Evolutionary conservation across 2,888 invertebrate genomes (phyloP), one percentile per base, ranked within the genome.

Genomic region (Mesodorylaimus sp.): DNA sequence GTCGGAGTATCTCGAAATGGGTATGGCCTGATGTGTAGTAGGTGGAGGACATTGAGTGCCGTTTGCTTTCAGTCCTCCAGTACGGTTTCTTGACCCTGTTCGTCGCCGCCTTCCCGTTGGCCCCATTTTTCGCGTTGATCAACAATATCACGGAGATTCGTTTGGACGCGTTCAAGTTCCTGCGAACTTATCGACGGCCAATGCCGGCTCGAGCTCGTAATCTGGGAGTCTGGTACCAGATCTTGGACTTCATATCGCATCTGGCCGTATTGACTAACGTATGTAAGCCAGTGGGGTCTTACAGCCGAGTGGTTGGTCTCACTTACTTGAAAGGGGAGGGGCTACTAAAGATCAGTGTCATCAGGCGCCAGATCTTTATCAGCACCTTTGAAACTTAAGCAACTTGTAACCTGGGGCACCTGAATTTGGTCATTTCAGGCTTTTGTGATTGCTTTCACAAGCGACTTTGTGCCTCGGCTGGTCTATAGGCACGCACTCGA

Each of bases 11-110:
- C 74, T 95, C 55, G 93, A 95, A 76, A 93, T 95, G 91, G 84
- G 89, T 85, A 70, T 72, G 79, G 61, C 64, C 7, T 32, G 16
- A 13, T 32, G 32, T 16, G 10, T 43, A 21, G 44, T 26, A n/a
- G n/a, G n/a, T n/a, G n/a, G n/a, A n/a, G n/a, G n/a, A n/a, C n/a
- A n/a, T n/a, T n/a, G n/a, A n/a, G n/a, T n/a, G n/a, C n/a, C n/a
- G n/a, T n/a, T n/a, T n/a, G n/a, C n/a, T n/a, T n/a, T n/a, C 68
- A 88, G 89, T 89, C 45, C 72, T 93, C 37, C 95, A 95, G 69
- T 95, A 88, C 72, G 95, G 95, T 0, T 95, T 95, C 73, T 83
- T 91, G 41, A 93, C 91, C 2, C 83, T 95, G 58, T 95, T 95
- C 71, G 93, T 93, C 55, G 84, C 89, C 41, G 93, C 93, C 2